Evolutionary conservation across 2,888 invertebrate genomes (phyloP), one percentile per base, ranked within the genome.

Genomic region (Tanypteryx hageni): DNA sequence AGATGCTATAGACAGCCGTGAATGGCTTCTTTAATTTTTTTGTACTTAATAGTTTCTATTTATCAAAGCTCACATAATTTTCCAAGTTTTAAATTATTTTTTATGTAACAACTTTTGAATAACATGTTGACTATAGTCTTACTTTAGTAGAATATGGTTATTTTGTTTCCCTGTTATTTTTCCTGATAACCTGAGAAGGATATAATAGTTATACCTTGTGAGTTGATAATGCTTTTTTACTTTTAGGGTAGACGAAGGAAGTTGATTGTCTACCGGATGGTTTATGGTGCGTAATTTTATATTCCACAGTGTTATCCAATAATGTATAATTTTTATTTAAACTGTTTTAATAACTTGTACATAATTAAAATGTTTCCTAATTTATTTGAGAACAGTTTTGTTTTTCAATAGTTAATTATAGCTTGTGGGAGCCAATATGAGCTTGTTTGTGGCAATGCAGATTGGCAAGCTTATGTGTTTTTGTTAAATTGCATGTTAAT

Each of bases 221-320:
- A n/a, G 83, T 44, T 83, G 44, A 64, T 68, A 11, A 18, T 64
- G n/a, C 14, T 89, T 59, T 56, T 18, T 89, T 18, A 64, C 68
- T 89, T 89, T 31, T 89, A 89, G 89, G 89, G n/a, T 68, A 13
- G n/a, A n/a, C 64, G 18, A 27, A 44, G 44, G 59, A 89, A 56
- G 64, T 64, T 61, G 64, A 89, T 27, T 89, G 31, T n/a, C 64
- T 27, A 18, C 27, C 10, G n/a, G 44, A 64, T 68, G 8, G 61
- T 64, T 27, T 18, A 68, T 44, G 89, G 89, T 89, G 89, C n/a
- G 89, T 89, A 89, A 44, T 27, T n/a, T 61, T 59, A 44, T n/a
- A n/a, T 56, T 18, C 9, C 44, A 56, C 18, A 44, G 5, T 22
- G 22, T 76, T 76, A 4, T 76, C 76, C 18, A 76, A 27, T 27